Conservation (phyloP, 2,888 invertebrate species). For the Tenthredo distinguenda region DNA sequence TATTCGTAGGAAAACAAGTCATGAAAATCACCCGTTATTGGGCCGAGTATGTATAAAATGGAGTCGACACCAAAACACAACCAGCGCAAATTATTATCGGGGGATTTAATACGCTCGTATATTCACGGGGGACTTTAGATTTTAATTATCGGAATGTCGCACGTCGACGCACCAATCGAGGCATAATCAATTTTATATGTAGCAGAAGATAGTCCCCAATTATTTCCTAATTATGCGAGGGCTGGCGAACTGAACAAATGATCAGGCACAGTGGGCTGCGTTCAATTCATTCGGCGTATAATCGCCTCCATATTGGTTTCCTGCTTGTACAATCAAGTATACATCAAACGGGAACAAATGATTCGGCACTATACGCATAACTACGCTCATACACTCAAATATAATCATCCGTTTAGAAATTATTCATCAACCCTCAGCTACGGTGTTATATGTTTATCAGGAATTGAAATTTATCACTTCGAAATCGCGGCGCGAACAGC, state of each 20-base stretch:
- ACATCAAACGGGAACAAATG: conserved; percentile 11
- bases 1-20: conserved; percentile 57
- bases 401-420: not conserved
- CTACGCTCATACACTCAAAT: not conserved
- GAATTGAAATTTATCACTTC: conserved; percentile 21
- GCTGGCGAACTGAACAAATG: conserved; percentile 30
- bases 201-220: conserved; percentile 26
- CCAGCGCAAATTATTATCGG: conserved; percentile 26
- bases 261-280: conserved; percentile 35
- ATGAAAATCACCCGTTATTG: conserved; percentile 54
- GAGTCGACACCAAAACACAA: conserved; percentile 49
- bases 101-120: conserved; percentile 5
- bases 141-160: conserved; percentile 7
- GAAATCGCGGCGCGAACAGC: not conserved
- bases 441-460: not conserved
- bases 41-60: conserved; percentile 34
- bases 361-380: conserved; percentile 10
- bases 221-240: conserved; percentile 15
- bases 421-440: not conserved
- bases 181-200: conserved; percentile 4
- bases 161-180: conserved; percentile 6
- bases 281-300: not conserved
- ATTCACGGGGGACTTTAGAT: not conserved
- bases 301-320: conserved; percentile 12
- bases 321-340: not conserved